Conservation (phyloP, 2,797 vertebrate genomes). For the Huso huso region DNA sequence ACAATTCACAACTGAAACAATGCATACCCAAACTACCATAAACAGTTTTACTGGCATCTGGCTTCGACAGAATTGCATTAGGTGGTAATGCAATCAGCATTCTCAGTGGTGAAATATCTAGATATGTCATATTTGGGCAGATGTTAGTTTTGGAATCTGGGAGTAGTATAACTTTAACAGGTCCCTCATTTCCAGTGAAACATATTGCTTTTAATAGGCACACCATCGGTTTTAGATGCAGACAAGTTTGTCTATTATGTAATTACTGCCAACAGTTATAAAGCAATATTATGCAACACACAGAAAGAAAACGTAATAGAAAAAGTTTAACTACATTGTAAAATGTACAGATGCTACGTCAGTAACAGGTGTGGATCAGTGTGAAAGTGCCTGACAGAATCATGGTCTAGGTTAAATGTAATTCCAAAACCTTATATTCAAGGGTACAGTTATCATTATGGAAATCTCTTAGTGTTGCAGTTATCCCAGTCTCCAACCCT, state of each 20-base stretch:
- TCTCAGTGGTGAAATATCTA: neutral
- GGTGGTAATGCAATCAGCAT: neutral
- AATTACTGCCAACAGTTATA: constrained; percentile 27
- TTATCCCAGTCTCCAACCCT: constrained; percentile 26
- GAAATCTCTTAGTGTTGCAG: no score
- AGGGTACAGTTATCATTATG: no score
- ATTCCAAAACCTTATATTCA: no score
- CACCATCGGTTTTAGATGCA: constrained; percentile 23
- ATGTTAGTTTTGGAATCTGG: neutral
- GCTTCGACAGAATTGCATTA: no score
- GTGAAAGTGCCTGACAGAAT: no score
- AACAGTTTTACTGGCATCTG: no score
- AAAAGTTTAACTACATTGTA: neutral
- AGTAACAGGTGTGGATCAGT: neutral
- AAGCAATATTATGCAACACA: constrained; percentile 27
- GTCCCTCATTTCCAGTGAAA: neutral
- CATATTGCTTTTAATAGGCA: constrained; percentile 9
- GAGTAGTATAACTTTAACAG: neutral
- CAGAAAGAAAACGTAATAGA: constrained; percentile 23
- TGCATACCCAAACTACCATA: no score
- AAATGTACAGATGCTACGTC: neutral
- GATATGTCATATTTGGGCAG: neutral
- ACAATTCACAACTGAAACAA: no score
- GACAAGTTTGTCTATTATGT: constrained; percentile 23
- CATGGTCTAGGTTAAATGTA: no score